phyloP scores from a whole-genome alignment of 2,888 invertebrate genomes.

The Metopia argyrocephala region DNA sequence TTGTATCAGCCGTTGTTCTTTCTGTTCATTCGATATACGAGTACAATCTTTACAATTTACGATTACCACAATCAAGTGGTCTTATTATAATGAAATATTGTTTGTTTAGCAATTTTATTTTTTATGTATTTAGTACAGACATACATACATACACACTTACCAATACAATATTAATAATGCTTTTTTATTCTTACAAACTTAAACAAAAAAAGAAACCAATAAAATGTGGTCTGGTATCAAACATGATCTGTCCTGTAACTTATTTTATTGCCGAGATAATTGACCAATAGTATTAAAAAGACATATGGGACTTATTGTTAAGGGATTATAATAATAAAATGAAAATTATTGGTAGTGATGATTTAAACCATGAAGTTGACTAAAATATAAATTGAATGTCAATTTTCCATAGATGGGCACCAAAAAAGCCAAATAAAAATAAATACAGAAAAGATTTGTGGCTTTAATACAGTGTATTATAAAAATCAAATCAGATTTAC shows the following conservation, averaged over 20 bases:
- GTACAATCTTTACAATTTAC: slow-evolving; percentile 36
- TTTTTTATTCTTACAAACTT: slow-evolving; percentile 52
- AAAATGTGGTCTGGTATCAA: slow-evolving; percentile 58
- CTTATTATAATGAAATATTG: slow-evolving; percentile 65
- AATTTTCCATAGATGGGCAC: rapidly evolving
- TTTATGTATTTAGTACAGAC: slow-evolving; percentile 4
- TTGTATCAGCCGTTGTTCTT: slow-evolving; percentile 8
- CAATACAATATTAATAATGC: slow-evolving; percentile 24
- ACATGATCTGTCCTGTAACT: slow-evolving; percentile 53
- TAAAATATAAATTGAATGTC: slow-evolving; percentile 10
- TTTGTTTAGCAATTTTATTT: slow-evolving; percentile 63
- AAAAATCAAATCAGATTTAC: background rate
- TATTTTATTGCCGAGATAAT: slow-evolving; percentile 63
- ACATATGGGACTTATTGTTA: slow-evolving; percentile 61
- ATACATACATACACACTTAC: slow-evolving; percentile 3
- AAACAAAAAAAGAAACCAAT: slow-evolving; percentile 62
- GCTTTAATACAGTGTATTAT: background rate
- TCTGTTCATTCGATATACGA: background rate
- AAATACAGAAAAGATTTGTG: slow-evolving; percentile 3
- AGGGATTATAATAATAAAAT: slow-evolving; percentile 49
- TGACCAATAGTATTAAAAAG: slow-evolving; percentile 62
- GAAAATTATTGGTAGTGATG: slow-evolving; percentile 17
- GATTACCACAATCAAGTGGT: slow-evolving; percentile 60
- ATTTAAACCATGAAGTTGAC: slow-evolving; percentile 32
- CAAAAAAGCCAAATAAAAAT: background rate